These are phyloP conservation scores for Drosophila nr. fundita DNA, from an alignment of 2,888 invertebrate species.

Conservation along the genomic window DNA sequence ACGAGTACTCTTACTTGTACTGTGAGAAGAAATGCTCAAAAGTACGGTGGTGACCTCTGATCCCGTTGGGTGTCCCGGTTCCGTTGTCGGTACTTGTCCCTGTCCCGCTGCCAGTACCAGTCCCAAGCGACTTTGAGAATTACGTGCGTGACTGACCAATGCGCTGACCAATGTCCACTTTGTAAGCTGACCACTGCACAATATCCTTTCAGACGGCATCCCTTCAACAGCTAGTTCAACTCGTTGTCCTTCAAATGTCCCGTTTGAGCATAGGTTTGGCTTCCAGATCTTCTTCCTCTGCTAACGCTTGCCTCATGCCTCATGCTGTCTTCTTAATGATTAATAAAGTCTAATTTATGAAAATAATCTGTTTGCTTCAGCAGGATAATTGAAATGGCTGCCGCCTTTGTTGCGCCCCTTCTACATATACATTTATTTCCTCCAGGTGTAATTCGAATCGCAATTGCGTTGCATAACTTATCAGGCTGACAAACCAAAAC, in stretches of 20 bases:
- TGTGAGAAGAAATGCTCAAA: conserved; percentile 83
- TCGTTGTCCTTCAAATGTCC: conserved; percentile 77
- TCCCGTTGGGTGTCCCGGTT: conserved; percentile 58
- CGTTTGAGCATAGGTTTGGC: conserved; percentile 37
- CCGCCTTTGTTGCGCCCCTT: conserved; percentile 35
- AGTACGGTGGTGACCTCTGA: conserved; percentile 84
- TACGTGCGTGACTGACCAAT: conserved; percentile 84
- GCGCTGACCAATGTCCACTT: conserved; percentile 80
- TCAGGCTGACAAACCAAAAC: conserved; percentile 77
- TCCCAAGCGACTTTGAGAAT: conserved; percentile 57
- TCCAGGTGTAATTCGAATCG: conserved; percentile 75
- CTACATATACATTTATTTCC: conserved; percentile 5
- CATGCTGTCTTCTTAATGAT: conserved; percentile 80
- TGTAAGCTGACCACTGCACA: conserved; percentile 66
- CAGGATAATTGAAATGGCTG: conserved; percentile 47
- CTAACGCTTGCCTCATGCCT: conserved; percentile 27
- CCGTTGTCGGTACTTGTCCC: conserved; percentile 13
- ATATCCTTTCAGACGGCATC: conserved; percentile 61
- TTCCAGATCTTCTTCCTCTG: conserved; percentile 18
- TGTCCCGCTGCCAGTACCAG: conserved; percentile 29
- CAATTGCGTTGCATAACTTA: conserved; percentile 57
- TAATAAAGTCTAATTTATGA: conserved; percentile 83
- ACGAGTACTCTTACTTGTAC: conserved; percentile 35
- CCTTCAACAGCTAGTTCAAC: conserved; percentile 57
- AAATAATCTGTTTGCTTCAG: conserved; percentile 79